Base-by-base conservation (phyloP, 2,888 invertebrate species). In the Caenorhabditis uteleia region DNA sequence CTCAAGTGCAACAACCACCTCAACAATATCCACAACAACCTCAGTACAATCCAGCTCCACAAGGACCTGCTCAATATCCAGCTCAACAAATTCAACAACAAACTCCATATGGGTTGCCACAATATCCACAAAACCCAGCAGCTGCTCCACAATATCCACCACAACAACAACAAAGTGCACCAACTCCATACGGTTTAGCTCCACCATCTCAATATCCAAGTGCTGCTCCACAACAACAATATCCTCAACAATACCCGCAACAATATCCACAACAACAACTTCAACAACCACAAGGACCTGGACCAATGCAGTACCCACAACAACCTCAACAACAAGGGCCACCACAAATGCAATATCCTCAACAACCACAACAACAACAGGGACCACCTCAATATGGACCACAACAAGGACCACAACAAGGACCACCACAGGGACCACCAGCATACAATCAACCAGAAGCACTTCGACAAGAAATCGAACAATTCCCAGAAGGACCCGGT, bases 401-500 rank as follows among this genome's bases (percentile, higher is more conserved):
- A 10, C 20, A 36, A 7, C 36, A 16, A 36, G n/a, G 8, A n/a
- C 34, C 34, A 34, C 18, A 36, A 36, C 2, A 36, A n/a, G 16
- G 18, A 20, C 48, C 26, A 21, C 59, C 42, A 18, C 47, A 48
- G 26, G 43, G 43, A 31, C 25, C 31, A 4, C 43, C 53, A 7
- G 21, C 51, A 2, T 53, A 47, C 38, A 47, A 51, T 8, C 46
- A 53, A 20, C 59, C 51, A 18, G 43, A 44, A 27, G 50, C 55
- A 8, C 42, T 16, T 2, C 42, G 27, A 43, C 27, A 27, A 43
- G n/a, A 23, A 25, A 23, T 26, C 23, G 7, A 23, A 25, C 40
- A 40, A 40, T 36, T 55, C 3, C 61, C 50, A 2, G 50, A 61
- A 29, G 51, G 44, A 34, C 42, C 55, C 16, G 55, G 48, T 14